phyloP scores from a whole-genome alignment of 2,888 invertebrate genomes.

The Diplazon laetatorius region DNA sequence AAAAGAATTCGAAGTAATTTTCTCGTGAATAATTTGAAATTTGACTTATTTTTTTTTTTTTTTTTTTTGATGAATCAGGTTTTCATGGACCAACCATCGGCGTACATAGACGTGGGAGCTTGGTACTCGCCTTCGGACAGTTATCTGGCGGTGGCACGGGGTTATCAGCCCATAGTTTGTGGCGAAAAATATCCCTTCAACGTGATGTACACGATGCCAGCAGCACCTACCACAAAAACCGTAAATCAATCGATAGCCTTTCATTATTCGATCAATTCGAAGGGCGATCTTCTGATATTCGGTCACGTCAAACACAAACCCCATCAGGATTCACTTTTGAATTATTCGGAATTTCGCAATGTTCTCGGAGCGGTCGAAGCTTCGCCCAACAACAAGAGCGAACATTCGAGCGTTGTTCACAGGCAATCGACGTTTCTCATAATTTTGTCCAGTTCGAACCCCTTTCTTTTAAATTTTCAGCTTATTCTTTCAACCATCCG shows the following conservation, averaged over 20 bases:
- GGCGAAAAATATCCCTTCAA: constrained; percentile 81
- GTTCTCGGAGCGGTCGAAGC: constrained; percentile 73
- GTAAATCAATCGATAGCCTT: constrained; percentile 75
- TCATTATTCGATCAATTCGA: constrained; percentile 80
- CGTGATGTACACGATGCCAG: constrained; percentile 79
- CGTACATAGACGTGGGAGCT: constrained; percentile 78
- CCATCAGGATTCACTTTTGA: constrained; percentile 76
- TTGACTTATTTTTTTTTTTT: not conserved
- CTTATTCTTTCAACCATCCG: too few relatives aligned
- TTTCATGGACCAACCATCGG: constrained; percentile 80
- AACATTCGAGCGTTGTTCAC: constrained; percentile 73
- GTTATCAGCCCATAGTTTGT: constrained; percentile 78
- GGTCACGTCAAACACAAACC: constrained; percentile 80
- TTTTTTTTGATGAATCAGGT: constrained; percentile 69
- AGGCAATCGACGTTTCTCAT: too few relatives aligned
- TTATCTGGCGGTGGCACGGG: constrained; percentile 76
- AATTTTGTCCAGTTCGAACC: too few relatives aligned
- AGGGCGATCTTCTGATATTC: constrained; percentile 78
- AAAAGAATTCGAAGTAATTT: too few relatives aligned
- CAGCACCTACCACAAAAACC: constrained; percentile 49
- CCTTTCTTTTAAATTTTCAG: not conserved
- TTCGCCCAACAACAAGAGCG: constrained; percentile 72
- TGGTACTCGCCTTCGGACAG: constrained; percentile 81
- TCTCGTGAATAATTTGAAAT: not conserved
- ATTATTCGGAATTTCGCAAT: constrained; percentile 79